Conservation (phyloP, 2,888 invertebrate genomes). For the Drosophila setosimentum region DNA sequence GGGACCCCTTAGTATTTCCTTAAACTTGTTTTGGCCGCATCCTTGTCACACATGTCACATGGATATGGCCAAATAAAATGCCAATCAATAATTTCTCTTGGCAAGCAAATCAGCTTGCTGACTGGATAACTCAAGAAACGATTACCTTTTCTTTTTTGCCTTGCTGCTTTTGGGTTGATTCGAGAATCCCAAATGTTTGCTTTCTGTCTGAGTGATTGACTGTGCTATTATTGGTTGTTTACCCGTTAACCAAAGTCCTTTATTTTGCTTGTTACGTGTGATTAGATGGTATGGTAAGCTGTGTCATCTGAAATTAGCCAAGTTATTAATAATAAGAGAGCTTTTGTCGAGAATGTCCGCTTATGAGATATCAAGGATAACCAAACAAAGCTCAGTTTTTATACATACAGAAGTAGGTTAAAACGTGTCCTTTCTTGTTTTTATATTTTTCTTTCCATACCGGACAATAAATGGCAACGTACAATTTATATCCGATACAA, state of each 20-base stretch:
- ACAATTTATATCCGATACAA: conserved; percentile 56
- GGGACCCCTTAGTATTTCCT: conserved; percentile 49
- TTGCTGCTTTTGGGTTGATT: conserved; percentile 53
- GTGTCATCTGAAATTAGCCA: conserved; percentile 25
- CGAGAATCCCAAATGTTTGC: conserved; percentile 58
- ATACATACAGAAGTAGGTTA: background rate
- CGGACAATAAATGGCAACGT: conserved; percentile 44
- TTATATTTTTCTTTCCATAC: conserved; percentile 1
- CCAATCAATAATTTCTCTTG: conserved; percentile 72
- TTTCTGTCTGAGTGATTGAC: conserved; percentile 31
- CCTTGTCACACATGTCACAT: conserved; percentile 37
- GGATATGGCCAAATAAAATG: conserved; percentile 73
- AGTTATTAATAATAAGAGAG: conserved; percentile 18
- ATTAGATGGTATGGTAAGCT: background rate
- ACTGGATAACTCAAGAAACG: conserved; percentile 66
- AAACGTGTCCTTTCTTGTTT: background rate
- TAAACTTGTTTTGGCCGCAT: conserved; percentile 52
- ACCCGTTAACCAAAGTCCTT: conserved; percentile 44
- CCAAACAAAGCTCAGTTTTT: background rate
- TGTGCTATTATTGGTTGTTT: conserved; percentile 49
- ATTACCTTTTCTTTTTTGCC: conserved; percentile 25
- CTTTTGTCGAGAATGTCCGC: background rate
- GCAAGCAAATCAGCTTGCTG: conserved; percentile 17
- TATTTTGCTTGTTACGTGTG: conserved; percentile 53
- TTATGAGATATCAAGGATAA: background rate